Evolutionary conservation across 2,797 vertebrate genomes (phyloP).

Genomic region (Dromococcyx pavoninus): DNA sequence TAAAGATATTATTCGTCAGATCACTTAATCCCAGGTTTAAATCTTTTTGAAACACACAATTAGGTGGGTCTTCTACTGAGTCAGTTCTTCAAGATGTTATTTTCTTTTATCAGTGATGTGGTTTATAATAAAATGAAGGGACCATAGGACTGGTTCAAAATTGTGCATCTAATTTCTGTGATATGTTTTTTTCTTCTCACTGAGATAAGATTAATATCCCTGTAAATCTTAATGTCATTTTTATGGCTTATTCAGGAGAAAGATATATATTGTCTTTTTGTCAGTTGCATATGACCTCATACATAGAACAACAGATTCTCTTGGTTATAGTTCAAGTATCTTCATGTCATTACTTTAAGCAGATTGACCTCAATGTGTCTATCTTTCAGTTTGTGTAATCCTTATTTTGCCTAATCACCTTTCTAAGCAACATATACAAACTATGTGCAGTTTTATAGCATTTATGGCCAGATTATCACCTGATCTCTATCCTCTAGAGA

Average conservation of each 20-base stretch:
- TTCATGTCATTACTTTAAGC: neutral
- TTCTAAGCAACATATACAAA: neutral
- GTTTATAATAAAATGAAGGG: constrained; percentile 5
- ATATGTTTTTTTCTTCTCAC: neutral
- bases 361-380: neutral
- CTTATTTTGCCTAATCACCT: neutral
- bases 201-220: neutral
- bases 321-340: neutral
- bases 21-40: constrained; percentile 10
- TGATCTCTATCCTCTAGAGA: neutral
- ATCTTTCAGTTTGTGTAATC: neutral
- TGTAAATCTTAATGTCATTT: neutral
- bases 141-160: neutral
- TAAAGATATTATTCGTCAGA: neutral
- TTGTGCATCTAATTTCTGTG: neutral
- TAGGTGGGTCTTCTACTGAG: constrained; percentile 1
- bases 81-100: neutral
- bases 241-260: neutral
- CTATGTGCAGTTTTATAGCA: neutral
- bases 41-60: constrained; percentile 19
- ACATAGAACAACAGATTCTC: neutral
- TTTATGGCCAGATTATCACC: neutral
- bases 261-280: neutral
- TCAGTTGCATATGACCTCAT: neutral
- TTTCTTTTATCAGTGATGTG: neutral